Conservation (phyloP, 2,888 invertebrate genomes). For the Rhagonycha fulva region DNA sequence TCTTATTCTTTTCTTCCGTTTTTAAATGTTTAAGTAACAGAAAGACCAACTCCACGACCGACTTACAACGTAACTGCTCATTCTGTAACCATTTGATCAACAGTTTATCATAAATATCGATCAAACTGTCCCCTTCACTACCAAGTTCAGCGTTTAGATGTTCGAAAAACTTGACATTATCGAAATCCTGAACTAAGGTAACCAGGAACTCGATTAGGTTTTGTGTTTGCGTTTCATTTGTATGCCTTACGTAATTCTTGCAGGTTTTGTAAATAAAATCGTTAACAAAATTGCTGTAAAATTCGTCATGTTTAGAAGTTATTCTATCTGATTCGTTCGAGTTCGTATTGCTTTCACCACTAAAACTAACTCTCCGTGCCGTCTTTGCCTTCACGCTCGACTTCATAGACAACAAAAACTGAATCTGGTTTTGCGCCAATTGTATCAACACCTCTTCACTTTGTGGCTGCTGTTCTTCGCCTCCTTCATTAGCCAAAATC, state of each 20-base stretch:
- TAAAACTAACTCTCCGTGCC: constrained; percentile 62
- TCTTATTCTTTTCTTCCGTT: constrained; percentile 58
- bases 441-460: constrained; percentile 33
- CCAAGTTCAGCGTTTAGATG: constrained; percentile 50
- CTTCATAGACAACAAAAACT: constrained; percentile 57
- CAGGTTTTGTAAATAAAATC: constrained; percentile 57
- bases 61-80: constrained; percentile 58
- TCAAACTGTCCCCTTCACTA: constrained; percentile 35
- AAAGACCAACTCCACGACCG: constrained; percentile 67
- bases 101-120: constrained; percentile 42
- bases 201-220: constrained; percentile 60
- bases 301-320: constrained; percentile 38
- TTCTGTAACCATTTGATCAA: constrained; percentile 57
- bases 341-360: constrained; percentile 33
- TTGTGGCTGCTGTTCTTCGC: background rate
- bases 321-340: constrained; percentile 31
- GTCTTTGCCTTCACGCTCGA: constrained; percentile 53
- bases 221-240: constrained; percentile 53
- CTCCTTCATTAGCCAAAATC: constrained; percentile 40
- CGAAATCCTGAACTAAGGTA: constrained; percentile 62
- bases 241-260: constrained; percentile 61
- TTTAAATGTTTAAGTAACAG: constrained; percentile 61
- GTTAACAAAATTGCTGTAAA: constrained; percentile 57
- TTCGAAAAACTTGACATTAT: constrained; percentile 58
- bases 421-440: constrained; percentile 52